phyloP scores from a whole-genome alignment of 2,113 vertebrate species.

The Tragelaphus imberbis region DNA sequence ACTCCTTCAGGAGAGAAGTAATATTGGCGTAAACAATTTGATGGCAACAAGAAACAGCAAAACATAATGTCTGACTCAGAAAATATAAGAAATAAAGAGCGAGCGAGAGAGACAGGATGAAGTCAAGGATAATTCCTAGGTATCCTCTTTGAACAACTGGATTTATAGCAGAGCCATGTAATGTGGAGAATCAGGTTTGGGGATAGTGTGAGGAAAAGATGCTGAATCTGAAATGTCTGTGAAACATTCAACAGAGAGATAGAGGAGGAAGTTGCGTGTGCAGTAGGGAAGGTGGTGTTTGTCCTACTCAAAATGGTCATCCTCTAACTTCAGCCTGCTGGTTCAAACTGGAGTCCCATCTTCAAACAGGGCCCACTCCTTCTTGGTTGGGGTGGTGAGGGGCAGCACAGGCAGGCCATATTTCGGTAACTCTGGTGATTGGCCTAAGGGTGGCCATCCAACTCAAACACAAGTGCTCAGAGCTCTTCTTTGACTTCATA shows the following conservation, averaged over 20 bases:
- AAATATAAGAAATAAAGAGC: not conserved
- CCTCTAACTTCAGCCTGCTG: not conserved
- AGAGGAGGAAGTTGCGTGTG: not conserved
- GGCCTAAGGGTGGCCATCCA: not conserved
- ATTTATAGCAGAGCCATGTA: not conserved
- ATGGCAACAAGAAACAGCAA: not conserved
- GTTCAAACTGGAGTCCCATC: not conserved
- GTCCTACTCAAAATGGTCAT: not conserved
- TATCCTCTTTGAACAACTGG: not conserved
- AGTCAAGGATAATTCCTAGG: not conserved
- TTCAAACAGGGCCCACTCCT: not conserved
- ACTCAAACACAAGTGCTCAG: not conserved
- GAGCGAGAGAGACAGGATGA: not conserved
- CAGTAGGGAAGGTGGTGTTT: not conserved
- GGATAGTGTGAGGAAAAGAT: not conserved
- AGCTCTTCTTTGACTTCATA: not conserved
- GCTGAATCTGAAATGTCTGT: not conserved
- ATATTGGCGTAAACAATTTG: not conserved
- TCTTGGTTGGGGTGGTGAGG: fast-evolving
- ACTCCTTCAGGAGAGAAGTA: not conserved
- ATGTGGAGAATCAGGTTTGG: not conserved
- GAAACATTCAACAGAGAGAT: not conserved
- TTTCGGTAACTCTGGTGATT: not conserved
- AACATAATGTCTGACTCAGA: not conserved
- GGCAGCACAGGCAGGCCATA: fast-evolving